Conservation (phyloP, 2,797 vertebrate species). For the Pitangus sulphuratus region DNA sequence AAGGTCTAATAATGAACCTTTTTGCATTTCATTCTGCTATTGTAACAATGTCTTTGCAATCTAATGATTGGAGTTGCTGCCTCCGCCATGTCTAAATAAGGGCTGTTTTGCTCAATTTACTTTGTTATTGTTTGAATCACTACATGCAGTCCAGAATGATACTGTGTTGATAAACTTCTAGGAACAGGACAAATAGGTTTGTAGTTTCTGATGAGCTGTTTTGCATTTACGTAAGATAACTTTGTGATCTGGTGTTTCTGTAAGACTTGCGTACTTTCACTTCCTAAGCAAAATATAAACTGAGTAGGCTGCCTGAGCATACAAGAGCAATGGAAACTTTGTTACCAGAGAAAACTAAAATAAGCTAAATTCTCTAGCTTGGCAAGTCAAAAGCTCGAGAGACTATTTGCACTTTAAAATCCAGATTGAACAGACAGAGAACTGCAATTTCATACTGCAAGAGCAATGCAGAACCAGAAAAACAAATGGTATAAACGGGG, state of each 20-base stretch:
- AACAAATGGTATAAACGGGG: neutral
- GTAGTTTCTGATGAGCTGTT: neutral
- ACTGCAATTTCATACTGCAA: neutral
- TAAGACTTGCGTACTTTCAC: neutral
- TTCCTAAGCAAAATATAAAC: constrained; percentile 21
- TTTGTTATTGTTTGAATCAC: neutral
- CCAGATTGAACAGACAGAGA: neutral
- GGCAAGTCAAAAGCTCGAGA: neutral
- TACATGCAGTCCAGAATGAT: neutral
- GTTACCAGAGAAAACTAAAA: neutral
- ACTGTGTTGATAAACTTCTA: neutral
- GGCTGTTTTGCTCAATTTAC: neutral
- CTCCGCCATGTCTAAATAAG: neutral
- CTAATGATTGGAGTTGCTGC: neutral
- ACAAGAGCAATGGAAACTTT: neutral
- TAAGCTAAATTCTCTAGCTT: neutral
- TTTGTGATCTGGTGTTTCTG: neutral
- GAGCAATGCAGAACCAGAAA: neutral
- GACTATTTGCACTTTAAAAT: neutral
- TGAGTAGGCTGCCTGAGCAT: neutral
- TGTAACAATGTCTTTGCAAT: neutral
- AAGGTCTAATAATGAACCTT: neutral
- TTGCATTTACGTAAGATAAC: neutral
- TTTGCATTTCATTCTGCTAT: neutral
- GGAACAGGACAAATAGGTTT: neutral